Evolutionary conservation across 2,797 vertebrate genomes (phyloP).

Genomic region (Poeciliopsis gracilis): DNA sequence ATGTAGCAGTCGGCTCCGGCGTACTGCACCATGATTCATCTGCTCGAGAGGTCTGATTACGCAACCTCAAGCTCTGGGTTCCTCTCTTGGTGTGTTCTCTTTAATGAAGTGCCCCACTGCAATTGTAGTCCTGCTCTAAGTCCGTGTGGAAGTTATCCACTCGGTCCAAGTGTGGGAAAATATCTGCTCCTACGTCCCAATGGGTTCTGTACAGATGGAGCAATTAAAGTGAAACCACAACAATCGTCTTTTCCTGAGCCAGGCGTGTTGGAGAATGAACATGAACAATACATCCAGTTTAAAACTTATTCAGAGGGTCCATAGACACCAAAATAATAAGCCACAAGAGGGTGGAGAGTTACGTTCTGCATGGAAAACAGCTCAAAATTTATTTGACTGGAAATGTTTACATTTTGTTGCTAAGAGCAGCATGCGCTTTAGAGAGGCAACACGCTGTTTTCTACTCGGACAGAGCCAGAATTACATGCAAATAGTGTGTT

Average conservation of each 20-base stretch:
- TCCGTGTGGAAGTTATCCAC: slow-evolving; percentile 59
- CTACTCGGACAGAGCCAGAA: slow-evolving; percentile 6
- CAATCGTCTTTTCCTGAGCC: slow-evolving; percentile 68
- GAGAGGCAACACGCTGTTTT: not conserved
- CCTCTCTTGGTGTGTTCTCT: slow-evolving; percentile 43
- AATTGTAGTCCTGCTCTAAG: slow-evolving; percentile 45
- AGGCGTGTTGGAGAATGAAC: slow-evolving; percentile 73
- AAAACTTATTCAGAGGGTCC: slow-evolving; percentile 76
- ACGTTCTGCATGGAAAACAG: slow-evolving; percentile 59
- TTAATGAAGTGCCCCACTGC: slow-evolving; percentile 64
- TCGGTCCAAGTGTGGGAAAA: slow-evolving; percentile 54
- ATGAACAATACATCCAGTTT: slow-evolving; percentile 75
- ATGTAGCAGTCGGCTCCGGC: slow-evolving; percentile 66
- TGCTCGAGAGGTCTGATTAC: slow-evolving; percentile 61
- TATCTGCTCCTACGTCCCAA: slow-evolving; percentile 51
- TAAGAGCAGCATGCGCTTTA: slow-evolving; percentile 26
- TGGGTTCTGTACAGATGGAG: slow-evolving; percentile 73
- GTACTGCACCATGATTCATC: slow-evolving; percentile 58
- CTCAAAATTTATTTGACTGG: slow-evolving; percentile 39
- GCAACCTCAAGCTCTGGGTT: slow-evolving; percentile 50
- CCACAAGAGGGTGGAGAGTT: slow-evolving; percentile 72
- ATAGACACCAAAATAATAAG: slow-evolving; percentile 78
- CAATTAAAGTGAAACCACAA: slow-evolving; percentile 73
- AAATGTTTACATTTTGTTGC: slow-evolving; percentile 60
- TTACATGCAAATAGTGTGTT: not conserved